Evolutionary conservation across 2,888 invertebrate genomes (phyloP), one percentile per base, ranked within the genome.

Genomic region (Archaeoteleia sp.): DNA sequence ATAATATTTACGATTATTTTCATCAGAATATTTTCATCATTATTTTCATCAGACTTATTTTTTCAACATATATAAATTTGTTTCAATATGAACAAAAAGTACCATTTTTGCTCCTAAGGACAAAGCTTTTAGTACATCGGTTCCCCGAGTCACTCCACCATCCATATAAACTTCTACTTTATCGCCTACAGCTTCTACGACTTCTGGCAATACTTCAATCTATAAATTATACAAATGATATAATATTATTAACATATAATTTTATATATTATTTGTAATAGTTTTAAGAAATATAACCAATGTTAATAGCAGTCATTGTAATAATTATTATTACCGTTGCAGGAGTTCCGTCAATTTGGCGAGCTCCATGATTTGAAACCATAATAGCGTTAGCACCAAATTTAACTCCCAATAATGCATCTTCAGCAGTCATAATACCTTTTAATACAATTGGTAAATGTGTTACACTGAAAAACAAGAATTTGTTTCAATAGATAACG

Each of bases 291-390:
- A n/a, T n/a, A n/a, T n/a, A n/a, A n/a, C n/a, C n/a, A n/a, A n/a
- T n/a, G n/a, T n/a, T n/a, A n/a, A n/a, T n/a, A n/a, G n/a, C n/a
- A n/a, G n/a, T n/a, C n/a, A n/a, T n/a, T n/a, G n/a, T n/a, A n/a
- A 15, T n/a, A 29, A 15, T 9, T 23, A 25, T 27, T 23, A 15
- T 40, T 32, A 95, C 94, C 54, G 95, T 89, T 7, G 96, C 91
- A 8, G 94, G 92, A 6, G 93, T 92, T n/a, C 91, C 90, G 81
- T 96, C 96, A 25, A 96, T 86, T 86, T 97, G 97, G 63, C 97
- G 88, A 0, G 93, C 97, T 1, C 97, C 97, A 83, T 97, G 97
- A 85, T 97, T 97, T 0, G 97, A 97, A 1, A 98, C 97, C 63
- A 95, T 87, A 53, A 97, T 90, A 0, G 90, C 97, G 1, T 90